Evolutionary conservation across 2,888 invertebrate species (phyloP).

Genomic region (Drosophila merina): DNA sequence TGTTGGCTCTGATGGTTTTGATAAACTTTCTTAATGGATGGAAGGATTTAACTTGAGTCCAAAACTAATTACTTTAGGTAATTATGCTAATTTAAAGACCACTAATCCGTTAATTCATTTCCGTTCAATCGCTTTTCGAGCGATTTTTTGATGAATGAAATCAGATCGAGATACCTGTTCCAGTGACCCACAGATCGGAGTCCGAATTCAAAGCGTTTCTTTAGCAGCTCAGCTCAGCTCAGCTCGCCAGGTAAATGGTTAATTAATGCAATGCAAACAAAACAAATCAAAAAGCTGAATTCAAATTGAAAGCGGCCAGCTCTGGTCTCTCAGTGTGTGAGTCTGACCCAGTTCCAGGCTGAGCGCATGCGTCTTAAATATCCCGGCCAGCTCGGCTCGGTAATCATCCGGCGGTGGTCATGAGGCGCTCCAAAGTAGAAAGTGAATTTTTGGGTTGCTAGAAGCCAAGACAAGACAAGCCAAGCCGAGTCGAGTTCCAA

Average conservation of each 20-base stretch:
- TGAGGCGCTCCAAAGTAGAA: conserved; percentile 67
- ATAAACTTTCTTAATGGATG: not conserved
- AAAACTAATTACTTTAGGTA: not conserved
- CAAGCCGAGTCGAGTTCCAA: not conserved
- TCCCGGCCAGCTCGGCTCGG: conserved; percentile 12
- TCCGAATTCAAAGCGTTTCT: conserved; percentile 29
- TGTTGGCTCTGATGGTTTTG: not conserved
- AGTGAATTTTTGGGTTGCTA: conserved; percentile 55
- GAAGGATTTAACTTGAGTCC: not conserved
- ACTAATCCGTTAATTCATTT: not conserved
- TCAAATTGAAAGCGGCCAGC: conserved; percentile 64
- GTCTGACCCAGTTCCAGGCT: conserved; percentile 63
- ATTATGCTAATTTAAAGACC: not conserved
- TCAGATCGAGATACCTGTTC: conserved; percentile 45
- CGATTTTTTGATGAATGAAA: conserved; percentile 47
- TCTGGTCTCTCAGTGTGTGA: conserved; percentile 4
- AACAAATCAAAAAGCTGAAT: conserved; percentile 61
- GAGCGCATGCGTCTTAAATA: conserved; percentile 59
- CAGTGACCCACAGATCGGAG: conserved; percentile 59
- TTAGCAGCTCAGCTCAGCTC: conserved; percentile 33
- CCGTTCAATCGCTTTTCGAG: conserved; percentile 14
- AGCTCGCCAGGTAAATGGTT: conserved; percentile 50
- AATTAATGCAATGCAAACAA: conserved; percentile 68
- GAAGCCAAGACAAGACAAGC: no score
- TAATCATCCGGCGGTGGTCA: conserved; percentile 15